Percentiles rank a stretch among this genome's conserved stretches.
phyloP scores from a whole-genome alignment of 2,113 vertebrate species.

The Podarcis muralis region DNA sequence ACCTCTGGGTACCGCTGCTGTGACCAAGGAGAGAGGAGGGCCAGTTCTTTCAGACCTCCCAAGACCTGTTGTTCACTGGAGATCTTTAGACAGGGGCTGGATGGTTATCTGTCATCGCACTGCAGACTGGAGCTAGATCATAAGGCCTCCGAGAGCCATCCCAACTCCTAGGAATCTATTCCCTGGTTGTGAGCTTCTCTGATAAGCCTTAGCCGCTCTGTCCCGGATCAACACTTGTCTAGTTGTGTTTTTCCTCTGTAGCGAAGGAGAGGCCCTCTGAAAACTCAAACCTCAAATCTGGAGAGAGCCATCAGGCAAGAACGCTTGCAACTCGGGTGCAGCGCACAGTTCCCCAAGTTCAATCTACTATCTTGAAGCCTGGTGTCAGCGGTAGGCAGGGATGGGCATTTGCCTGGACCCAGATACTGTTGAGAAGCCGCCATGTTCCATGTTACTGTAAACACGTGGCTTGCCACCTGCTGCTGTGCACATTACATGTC shows the following conservation, averaged over 20 bases:
- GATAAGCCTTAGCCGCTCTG: neutral
- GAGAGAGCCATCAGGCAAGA: too few species aligned
- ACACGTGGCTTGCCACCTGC: neutral
- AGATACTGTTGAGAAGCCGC: neutral
- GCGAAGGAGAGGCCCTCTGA: neutral
- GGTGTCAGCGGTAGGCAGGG: neutral
- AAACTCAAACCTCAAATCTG: too few species aligned
- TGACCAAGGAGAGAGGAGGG: too few species aligned
- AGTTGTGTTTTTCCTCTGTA: neutral
- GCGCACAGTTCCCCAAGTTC: too few species aligned
- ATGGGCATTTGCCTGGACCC: too few species aligned
- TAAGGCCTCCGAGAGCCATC: too few species aligned
- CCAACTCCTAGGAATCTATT: too few species aligned
- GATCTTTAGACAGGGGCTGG: too few species aligned
- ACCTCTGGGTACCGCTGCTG: neutral
- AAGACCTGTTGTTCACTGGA: too few species aligned
- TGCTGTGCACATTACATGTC: neutral
- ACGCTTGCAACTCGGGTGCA: neutral
- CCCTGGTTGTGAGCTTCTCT: neutral
- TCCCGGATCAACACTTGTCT: neutral
- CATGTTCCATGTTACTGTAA: neutral
- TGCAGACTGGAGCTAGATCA: too few species aligned
- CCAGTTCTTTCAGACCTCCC: neutral
- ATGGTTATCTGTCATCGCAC: too few species aligned
- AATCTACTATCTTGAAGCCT: too few species aligned